Evolutionary conservation across 1,140 invertebrate species (phyloP), one percentile per base, ranked within the genome.

Genomic region (Grapholita molesta): DNA sequence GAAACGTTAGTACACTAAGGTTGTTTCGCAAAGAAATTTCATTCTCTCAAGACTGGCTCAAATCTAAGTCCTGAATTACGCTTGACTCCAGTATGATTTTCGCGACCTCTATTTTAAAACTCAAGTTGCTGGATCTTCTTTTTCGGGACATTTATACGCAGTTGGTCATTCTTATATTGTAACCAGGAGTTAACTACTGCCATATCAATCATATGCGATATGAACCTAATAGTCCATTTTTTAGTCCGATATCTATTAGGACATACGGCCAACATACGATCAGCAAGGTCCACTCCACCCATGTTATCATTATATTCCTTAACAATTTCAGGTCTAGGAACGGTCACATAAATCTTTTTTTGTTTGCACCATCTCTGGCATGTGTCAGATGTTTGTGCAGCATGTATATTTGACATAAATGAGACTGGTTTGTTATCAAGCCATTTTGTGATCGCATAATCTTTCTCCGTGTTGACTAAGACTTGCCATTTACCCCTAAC

Each of bases 251-350:
- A n/a, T 70, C 73, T 42, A 28, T 30, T 38, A 18, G 69, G 71
- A 70, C 76, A 80, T 21, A 75, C 69, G 15, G 71, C 61, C 3
- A 78, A 11, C 25, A 76, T 15, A 61, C 67, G 11, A 64, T 80
- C 76, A 12, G 70, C 64, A 38, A 75, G 24, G 12, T 76, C 69
- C 18, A 78, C 72, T 12, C 77, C 77, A 15, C 77, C 72, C 72
- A 74, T 78, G 8, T 70, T 64, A n/a, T 7, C 23, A 57, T 78
- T 76, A 53, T 76, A 78, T 28, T 66, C 11, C 33, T 64, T 76
- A 12, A 76, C 25, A 35, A 78, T 68, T 30, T 28, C 35, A 8
- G 73, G 76, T n/a, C 70, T 65, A 5, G 0, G 2, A 48, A 72
- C 70, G 23, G 32, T 18, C 18, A 25, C 65, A 28, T 69, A 67